Evolutionary conservation across 2,113 vertebrate species (phyloP).

Genomic region (Melanostigma gelatinosum): DNA sequence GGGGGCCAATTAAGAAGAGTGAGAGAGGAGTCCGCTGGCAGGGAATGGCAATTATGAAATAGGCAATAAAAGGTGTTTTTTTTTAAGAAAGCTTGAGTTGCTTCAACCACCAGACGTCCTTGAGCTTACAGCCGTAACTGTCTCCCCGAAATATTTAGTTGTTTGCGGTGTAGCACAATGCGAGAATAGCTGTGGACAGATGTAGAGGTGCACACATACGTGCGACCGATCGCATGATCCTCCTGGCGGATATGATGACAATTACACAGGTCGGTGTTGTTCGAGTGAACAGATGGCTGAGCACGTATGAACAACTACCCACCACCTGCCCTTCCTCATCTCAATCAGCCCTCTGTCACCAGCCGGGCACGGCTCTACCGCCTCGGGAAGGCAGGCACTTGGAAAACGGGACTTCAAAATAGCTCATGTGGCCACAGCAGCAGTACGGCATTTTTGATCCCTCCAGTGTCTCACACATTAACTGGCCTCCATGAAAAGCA

Average conservation of each 20-base stretch:
- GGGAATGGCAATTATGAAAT: neutral
- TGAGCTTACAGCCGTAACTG: neutral
- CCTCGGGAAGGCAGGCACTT: conserved; percentile 1
- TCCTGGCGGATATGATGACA: neutral
- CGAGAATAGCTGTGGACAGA: neutral
- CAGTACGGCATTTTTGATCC: conserved; percentile 30
- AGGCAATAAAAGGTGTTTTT: neutral
- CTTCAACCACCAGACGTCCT: no score
- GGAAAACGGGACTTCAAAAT: conserved; percentile 55
- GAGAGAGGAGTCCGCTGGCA: neutral
- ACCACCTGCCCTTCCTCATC: conserved; percentile 21
- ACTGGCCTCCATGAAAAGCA: conserved; percentile 1
- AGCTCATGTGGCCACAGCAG: conserved; percentile 31
- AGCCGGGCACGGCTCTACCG: conserved; percentile 25
- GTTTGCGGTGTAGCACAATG: neutral
- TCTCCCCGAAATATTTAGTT: neutral
- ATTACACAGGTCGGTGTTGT: conserved; percentile 41
- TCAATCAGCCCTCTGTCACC: conserved; percentile 54
- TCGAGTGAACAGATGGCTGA: conserved; percentile 15
- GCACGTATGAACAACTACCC: neutral
- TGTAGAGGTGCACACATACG: neutral
- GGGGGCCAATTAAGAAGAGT: no score
- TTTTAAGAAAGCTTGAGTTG: neutral
- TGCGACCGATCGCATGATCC: neutral
- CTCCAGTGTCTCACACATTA: neutral